Conservation (phyloP, 2,888 invertebrate genomes). For the Dicyrtomina minuta region DNA sequence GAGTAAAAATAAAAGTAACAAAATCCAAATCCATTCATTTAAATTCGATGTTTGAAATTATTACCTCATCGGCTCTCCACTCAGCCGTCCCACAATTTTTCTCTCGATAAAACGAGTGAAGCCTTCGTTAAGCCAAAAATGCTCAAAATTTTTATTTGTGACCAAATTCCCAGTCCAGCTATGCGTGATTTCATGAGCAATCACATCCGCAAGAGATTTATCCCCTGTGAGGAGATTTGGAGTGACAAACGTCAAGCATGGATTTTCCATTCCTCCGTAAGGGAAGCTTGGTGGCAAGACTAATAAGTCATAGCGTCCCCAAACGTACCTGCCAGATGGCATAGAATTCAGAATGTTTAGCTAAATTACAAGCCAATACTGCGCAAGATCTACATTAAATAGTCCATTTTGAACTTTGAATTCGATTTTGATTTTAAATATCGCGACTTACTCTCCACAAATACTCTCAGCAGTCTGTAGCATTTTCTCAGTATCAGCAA, state of each 20-base stretch:
- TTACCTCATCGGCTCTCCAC: conserved; percentile 60
- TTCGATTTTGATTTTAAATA: no score
- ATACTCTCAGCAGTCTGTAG: conserved; percentile 77
- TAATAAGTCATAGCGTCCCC: conserved; percentile 85
- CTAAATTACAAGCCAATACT: background rate
- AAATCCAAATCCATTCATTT: no score
- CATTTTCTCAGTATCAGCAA: conserved; percentile 82
- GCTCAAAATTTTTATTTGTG: conserved; percentile 88
- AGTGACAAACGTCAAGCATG: conserved; percentile 91
- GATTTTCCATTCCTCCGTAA: conserved; percentile 97
- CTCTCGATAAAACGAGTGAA: conserved; percentile 90
- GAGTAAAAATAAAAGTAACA: background rate
- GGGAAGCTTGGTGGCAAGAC: conserved; percentile 92
- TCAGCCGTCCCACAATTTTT: conserved; percentile 75
- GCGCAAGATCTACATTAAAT: background rate
- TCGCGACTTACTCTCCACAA: conserved; percentile 65
- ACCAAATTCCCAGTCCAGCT: conserved; percentile 95
- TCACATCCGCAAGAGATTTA: conserved; percentile 81
- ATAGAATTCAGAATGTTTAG: background rate
- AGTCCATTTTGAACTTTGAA: no score
- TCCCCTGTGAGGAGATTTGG: conserved; percentile 92
- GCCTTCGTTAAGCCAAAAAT: conserved; percentile 97
- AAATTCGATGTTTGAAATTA: no score
- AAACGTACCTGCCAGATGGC: conserved; percentile 84
- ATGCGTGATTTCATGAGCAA: conserved; percentile 94